phyloP scores from a whole-genome alignment of 2,888 invertebrate genomes.

The Tineola bisselliella region DNA sequence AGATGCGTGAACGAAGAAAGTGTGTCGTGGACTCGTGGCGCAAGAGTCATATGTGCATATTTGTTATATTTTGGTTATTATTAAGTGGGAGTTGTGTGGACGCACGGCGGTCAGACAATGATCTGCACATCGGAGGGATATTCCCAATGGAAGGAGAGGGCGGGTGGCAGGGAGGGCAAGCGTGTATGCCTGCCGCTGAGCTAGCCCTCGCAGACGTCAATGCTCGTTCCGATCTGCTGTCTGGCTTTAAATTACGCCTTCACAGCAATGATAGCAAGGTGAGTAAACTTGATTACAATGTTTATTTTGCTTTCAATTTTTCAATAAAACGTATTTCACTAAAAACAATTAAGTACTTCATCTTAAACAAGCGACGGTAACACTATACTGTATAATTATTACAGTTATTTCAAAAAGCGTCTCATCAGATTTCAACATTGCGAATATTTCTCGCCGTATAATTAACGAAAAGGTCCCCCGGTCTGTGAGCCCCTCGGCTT shows the following conservation, averaged over 20 bases:
- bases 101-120: constrained; percentile 69
- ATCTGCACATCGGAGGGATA: constrained; percentile 95
- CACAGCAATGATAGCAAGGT: constrained; percentile 98
- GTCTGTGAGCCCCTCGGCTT: background rate
- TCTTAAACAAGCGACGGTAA: background rate
- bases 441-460: constrained; percentile 20
- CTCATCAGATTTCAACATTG: constrained; percentile 4
- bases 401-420: constrained; percentile 6
- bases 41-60: constrained; percentile 25
- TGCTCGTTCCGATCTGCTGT: constrained; percentile 84
- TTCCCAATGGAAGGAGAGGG: constrained; percentile 97
- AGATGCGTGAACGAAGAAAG: constrained; percentile 21
- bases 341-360: background rate
- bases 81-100: constrained; percentile 42
- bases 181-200: constrained; percentile 97
- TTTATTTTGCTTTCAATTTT: background rate
- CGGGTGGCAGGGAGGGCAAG: constrained; percentile 98
- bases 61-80: constrained; percentile 27
- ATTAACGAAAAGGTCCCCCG: constrained; percentile 40
- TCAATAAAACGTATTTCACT: background rate
- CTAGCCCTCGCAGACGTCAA: constrained; percentile 98
- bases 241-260: constrained; percentile 89
- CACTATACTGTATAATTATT: background rate
- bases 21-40: constrained; percentile 16
- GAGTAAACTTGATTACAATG: constrained; percentile 19